A percentile compares a stretch with the other conserved stretches of the same genome.
phyloP scores from a whole-genome alignment of 1,140 invertebrate genomes.

The Procambarus clarkii region DNA sequence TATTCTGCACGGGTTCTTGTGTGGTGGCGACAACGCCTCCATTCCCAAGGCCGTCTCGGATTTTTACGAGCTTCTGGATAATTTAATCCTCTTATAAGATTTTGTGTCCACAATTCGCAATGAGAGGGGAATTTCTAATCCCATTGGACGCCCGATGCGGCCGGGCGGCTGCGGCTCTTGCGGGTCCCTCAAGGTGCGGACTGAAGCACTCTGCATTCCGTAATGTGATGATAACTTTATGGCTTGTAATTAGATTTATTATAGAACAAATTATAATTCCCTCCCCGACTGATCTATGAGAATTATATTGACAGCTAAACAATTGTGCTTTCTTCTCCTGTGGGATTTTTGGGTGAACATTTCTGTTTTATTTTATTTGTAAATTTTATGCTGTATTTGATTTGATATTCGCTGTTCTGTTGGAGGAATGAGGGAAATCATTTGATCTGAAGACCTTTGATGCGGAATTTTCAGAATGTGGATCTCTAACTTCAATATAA shows the following conservation, averaged over 20 bases:
- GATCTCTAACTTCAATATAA: slow-evolving; percentile 41
- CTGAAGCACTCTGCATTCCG: too few species aligned
- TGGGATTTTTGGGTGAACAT: too few species aligned
- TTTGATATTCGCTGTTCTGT: too few species aligned
- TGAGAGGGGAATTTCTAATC: slow-evolving; percentile 43
- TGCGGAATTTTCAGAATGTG: slow-evolving; percentile 24
- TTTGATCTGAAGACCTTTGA: slow-evolving; percentile 39
- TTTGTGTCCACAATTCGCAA: slow-evolving; percentile 43
- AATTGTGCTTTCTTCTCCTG: too few species aligned
- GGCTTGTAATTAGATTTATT: slow-evolving; percentile 26
- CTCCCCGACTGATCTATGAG: too few species aligned
- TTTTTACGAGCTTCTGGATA: slow-evolving; percentile 40
- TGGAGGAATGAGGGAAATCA: neutral
- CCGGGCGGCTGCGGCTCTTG: neutral
- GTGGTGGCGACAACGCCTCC: slow-evolving; percentile 2
- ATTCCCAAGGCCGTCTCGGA: neutral
- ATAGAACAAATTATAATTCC: neutral
- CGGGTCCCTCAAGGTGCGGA: too few species aligned
- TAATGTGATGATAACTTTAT: slow-evolving; percentile 7
- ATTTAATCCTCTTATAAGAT: slow-evolving; percentile 48
- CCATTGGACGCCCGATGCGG: slow-evolving; percentile 18
- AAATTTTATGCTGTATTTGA: too few species aligned
- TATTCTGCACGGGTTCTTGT: neutral
- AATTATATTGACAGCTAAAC: too few species aligned
- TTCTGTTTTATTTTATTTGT: too few species aligned